Base-by-base conservation (phyloP, 1,140 invertebrate species). In the Monochamus saltuarius region DNA sequence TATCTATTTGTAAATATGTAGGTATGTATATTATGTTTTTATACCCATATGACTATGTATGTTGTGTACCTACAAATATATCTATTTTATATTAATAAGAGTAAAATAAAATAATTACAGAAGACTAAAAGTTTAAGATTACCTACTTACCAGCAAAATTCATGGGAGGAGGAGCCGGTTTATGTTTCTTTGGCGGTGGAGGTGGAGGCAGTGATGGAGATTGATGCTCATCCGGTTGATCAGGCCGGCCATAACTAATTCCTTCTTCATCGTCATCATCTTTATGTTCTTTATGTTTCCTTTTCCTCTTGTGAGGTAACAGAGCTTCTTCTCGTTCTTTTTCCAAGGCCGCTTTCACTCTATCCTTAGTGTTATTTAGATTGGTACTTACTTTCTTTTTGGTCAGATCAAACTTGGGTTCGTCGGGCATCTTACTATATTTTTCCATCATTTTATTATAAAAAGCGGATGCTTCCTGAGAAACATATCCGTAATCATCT, bases 401-500 rank as follows among this genome's bases (percentile, higher is more conserved):
- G 7, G 67, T 58, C 59, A 75, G 63, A 43, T 79, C 74, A 71
- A 82, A 85, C 72, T 83, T 84, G 3, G 85, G 83, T 69, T 88
- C 84, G 50, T 85, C 82, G 36, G 87, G 87, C 61, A 86, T 77
- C 70, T 81, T 85, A 64, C 83, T 87, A 63, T 91, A 92, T 74
- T 92, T 92, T 56, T 89, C 85, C 80, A 94, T 90, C 76, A 94
- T 85, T 73, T 91, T 89, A 60, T 87, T 84, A 76, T 93, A 93
- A 62, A 90, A 83, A 29, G 86, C 87, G 52, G 88, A 84, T 0
- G 91, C 89, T 73, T 88, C 88, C 67, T 88, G 87, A 0, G 91
- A 94, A 11, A 89, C 89, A 73, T 93, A 95, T 4, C 92, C 89
- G 74, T 94, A 95, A 73, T 95, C 92, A 81, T 95, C 92, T 75